These are phyloP conservation scores for Microtus ochrogaster DNA, from an alignment of 2,113 vertebrate species.

Conservation along the genomic window DNA sequence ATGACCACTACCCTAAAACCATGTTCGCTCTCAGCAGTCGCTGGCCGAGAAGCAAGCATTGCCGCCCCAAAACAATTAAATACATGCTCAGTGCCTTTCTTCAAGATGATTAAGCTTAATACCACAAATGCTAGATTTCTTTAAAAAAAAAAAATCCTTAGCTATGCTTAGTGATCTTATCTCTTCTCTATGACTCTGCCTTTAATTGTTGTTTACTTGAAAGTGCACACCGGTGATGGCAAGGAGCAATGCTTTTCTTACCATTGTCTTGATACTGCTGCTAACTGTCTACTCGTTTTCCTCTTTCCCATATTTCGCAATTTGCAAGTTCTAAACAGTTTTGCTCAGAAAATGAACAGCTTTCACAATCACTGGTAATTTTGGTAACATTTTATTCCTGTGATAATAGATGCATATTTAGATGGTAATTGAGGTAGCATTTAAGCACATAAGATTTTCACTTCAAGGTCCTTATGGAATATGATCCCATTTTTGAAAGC, in stretches of 20 bases:
- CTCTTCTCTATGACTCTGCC: not conserved
- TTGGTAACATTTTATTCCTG: constrained; percentile 39
- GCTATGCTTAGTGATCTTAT: not conserved
- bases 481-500: not conserved
- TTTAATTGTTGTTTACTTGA: not conserved
- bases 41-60: not conserved
- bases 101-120: not conserved
- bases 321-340: constrained; percentile 60
- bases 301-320: constrained; percentile 12
- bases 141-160: not conserved
- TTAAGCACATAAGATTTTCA: constrained; percentile 5
- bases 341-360: constrained; percentile 52
- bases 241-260: not conserved
- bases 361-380: constrained; percentile 55
- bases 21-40: fast-evolving
- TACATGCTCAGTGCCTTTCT: not conserved
- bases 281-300: constrained; percentile 10
- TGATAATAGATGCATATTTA: constrained; percentile 39
- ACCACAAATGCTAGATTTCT: not conserved
- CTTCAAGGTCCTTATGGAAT: not conserved
- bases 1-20: not conserved
- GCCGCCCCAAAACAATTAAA: not conserved
- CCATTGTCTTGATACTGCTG: not conserved
- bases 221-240: not conserved
- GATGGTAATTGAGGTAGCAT: not conserved